These are phyloP conservation scores for Orussus abietinus DNA, from an alignment of 1,140 invertebrate genomes.

Conservation along the genomic window DNA sequence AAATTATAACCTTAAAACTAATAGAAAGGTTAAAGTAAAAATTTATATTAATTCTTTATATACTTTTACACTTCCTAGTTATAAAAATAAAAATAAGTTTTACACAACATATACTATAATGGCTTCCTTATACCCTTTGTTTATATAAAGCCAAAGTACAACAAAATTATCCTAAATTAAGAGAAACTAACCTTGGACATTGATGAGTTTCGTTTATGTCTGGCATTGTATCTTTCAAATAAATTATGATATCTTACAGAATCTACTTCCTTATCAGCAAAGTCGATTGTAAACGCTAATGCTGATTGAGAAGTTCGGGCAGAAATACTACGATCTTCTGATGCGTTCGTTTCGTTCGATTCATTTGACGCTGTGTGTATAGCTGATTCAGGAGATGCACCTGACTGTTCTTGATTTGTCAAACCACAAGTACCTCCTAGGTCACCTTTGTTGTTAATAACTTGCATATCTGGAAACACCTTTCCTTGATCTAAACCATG, in stretches of 20 bases:
- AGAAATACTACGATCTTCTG: conserved; percentile 7
- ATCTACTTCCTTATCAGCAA: conserved; percentile 61
- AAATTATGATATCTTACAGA: conserved; percentile 60
- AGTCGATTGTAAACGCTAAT: conserved; percentile 66
- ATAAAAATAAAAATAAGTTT: not conserved
- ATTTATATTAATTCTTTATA: conserved; percentile 2
- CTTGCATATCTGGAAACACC: not conserved
- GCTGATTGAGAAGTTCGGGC: conserved; percentile 20
- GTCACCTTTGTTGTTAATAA: not conserved
- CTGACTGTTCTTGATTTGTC: not conserved
- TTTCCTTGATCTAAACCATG: conserved; percentile 2
- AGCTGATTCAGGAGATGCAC: conserved; percentile 4
- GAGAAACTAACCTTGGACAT: conserved; percentile 56
- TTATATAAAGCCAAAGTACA: conserved; percentile 2
- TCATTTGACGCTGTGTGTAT: conserved; percentile 14
- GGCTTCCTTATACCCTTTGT: conserved; percentile 39
- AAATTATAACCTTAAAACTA: conserved; percentile 7
- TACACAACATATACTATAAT: conserved; percentile 7
- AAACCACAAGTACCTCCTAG: conserved; percentile 3
- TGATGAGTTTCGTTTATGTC: conserved; percentile 67
- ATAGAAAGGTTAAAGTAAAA: not conserved
- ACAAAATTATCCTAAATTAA: not conserved
- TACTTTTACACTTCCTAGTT: not conserved
- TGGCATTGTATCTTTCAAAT: conserved; percentile 66
- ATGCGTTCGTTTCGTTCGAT: conserved; percentile 9